Conservation (phyloP, 1,140 invertebrate species). For the Araneus ventricosus region DNA sequence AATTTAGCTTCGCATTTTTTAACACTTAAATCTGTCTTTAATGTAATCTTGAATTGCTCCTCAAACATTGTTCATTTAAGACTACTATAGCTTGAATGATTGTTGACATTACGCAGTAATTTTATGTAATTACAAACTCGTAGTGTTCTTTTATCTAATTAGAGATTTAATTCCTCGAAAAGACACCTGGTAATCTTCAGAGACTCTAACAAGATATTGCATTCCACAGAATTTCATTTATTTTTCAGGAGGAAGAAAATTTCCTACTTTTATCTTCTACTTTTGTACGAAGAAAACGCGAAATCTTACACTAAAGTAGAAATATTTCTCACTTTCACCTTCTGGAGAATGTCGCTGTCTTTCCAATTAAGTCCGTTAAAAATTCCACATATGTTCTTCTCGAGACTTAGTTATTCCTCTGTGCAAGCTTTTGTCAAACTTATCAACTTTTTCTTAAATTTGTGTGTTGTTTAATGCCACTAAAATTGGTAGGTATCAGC, state of each 20-base stretch:
- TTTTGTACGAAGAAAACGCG: not conserved
- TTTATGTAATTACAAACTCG: not conserved
- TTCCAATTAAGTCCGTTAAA: not conserved
- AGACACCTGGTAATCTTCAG: not conserved
- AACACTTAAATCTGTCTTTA: too few relatives aligned
- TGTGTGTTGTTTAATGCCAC: too few relatives aligned
- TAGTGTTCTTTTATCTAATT: not conserved
- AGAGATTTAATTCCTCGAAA: not conserved
- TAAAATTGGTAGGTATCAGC: too few relatives aligned
- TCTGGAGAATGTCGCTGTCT: conserved; percentile 2
- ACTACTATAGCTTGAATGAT: not conserved
- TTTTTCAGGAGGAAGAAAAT: not conserved
- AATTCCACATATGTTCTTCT: not conserved
- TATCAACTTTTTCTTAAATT: too few relatives aligned
- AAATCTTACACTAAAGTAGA: not conserved
- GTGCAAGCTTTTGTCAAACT: too few relatives aligned
- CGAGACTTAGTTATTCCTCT: too few relatives aligned
- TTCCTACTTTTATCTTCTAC: not conserved
- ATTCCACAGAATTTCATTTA: not conserved
- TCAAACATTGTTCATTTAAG: not conserved
- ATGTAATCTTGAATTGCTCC: too few relatives aligned
- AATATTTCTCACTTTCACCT: not conserved
- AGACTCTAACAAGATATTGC: not conserved
- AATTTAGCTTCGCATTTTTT: too few relatives aligned
- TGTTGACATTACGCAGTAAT: not conserved